Evolutionary conservation across 2,888 invertebrate genomes (phyloP).

Genomic region (Thymelicus sylvestris): DNA sequence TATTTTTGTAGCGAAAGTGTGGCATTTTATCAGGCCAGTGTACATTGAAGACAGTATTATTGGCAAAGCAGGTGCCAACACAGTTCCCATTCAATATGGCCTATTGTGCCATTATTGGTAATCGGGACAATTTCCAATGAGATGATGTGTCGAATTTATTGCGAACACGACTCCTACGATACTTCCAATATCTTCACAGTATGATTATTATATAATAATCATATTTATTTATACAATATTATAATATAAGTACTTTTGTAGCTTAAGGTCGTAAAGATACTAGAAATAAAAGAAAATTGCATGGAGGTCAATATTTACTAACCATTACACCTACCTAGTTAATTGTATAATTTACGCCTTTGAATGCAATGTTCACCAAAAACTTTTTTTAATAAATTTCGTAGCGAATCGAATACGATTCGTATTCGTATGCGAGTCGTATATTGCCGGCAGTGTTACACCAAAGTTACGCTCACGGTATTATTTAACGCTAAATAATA

Average conservation of each 20-base stretch:
- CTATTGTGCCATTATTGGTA: slow-evolving; percentile 75
- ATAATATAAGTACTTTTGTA: too few species aligned
- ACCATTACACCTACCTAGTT: too few species aligned
- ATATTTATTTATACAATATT: not conserved
- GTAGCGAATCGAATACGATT: slow-evolving; percentile 31
- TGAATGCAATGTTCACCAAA: slow-evolving; percentile 21
- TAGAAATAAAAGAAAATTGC: too few species aligned
- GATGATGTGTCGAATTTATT: slow-evolving; percentile 70
- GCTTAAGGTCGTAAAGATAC: too few species aligned
- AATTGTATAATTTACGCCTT: slow-evolving; percentile 19
- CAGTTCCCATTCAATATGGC: slow-evolving; percentile 62
- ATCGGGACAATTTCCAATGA: slow-evolving; percentile 67
- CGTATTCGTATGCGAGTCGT: too few species aligned
- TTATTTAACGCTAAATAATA: slow-evolving; percentile 49
- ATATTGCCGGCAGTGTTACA: slow-evolving; percentile 29
- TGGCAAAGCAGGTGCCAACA: slow-evolving; percentile 67
- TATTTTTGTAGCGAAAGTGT: slow-evolving; percentile 22
- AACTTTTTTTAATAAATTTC: slow-evolving; percentile 35
- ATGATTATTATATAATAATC: too few species aligned
- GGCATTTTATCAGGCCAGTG: slow-evolving; percentile 47
- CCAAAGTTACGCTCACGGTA: slow-evolving; percentile 46
- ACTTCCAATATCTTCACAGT: not conserved
- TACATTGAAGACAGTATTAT: slow-evolving; percentile 56
- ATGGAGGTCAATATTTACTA: too few species aligned
- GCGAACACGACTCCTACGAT: slow-evolving; percentile 31